Percentiles rank a stretch among this genome's conserved stretches.
phyloP scores from a whole-genome alignment of 2,888 invertebrate species.

The Pollenia amentaria region DNA sequence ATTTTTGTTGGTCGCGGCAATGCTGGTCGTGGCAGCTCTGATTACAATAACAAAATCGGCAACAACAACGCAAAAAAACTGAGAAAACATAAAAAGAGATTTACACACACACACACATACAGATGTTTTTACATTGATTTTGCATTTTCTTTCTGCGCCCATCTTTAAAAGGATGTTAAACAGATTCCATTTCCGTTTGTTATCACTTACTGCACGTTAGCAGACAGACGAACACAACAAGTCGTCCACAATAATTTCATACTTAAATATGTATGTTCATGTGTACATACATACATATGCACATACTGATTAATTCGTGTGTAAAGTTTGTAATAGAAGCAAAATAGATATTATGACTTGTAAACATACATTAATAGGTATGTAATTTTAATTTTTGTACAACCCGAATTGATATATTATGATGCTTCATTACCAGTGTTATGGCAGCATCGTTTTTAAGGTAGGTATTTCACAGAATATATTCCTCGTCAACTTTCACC shows the following conservation, averaged over 20 bases:
- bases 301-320: no score
- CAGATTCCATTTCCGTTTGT: constrained; percentile 55
- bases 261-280: not conserved
- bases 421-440: no score
- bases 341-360: no score
- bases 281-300: no score
- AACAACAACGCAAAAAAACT: not conserved
- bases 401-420: no score
- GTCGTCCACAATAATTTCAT: not conserved
- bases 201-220: constrained; percentile 6
- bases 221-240: not conserved
- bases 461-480: no score
- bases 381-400: no score
- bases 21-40: no score
- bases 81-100: not conserved
- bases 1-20: no score
- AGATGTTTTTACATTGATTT: not conserved
- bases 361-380: no score
- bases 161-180: constrained; percentile 41
- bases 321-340: no score
- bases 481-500: not conserved
- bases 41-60: not conserved
- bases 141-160: constrained; percentile 6
- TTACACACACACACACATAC: not conserved
- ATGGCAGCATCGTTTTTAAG: no score